Evolutionary conservation across 2,113 vertebrate genomes (phyloP).

Genomic region (Plotosus lineatus): DNA sequence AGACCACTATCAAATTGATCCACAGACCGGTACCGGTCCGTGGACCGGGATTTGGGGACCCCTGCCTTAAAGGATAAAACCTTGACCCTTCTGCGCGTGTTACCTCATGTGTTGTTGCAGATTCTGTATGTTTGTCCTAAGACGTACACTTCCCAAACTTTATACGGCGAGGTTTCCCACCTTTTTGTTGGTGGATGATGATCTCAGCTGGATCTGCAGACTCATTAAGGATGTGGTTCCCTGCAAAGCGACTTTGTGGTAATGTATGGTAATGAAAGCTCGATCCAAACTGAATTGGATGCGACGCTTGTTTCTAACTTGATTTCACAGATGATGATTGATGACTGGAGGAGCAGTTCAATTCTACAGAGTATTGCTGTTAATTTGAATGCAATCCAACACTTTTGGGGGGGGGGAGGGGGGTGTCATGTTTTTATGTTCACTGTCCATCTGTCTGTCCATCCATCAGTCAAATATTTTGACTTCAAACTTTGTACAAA

Average conservation of each 20-base stretch:
- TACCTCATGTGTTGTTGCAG: neutral
- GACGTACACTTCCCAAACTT: neutral
- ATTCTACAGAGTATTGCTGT: neutral
- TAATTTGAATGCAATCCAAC: neutral
- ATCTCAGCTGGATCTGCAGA: neutral
- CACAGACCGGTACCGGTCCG: too few relatives aligned
- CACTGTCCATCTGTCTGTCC: neutral
- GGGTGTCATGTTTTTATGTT: neutral
- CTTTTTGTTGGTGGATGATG: neutral
- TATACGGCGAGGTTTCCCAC: neutral
- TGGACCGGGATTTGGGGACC: too few relatives aligned
- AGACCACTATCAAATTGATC: too few relatives aligned
- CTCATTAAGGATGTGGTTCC: neutral
- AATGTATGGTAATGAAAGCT: neutral
- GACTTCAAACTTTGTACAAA: too few relatives aligned
- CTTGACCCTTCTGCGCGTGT: neutral
- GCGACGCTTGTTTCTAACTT: conserved; percentile 5
- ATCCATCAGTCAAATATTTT: too few relatives aligned
- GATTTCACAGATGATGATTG: neutral
- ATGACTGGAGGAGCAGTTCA: neutral
- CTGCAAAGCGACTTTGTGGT: neutral
- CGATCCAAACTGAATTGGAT: neutral
- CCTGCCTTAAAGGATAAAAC: too few relatives aligned
- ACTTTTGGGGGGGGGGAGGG: too few relatives aligned
- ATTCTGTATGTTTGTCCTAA: neutral